Evolutionary conservation across 2,797 vertebrate genomes (phyloP).

Genomic region (Lepilemur ruficaudatus): DNA sequence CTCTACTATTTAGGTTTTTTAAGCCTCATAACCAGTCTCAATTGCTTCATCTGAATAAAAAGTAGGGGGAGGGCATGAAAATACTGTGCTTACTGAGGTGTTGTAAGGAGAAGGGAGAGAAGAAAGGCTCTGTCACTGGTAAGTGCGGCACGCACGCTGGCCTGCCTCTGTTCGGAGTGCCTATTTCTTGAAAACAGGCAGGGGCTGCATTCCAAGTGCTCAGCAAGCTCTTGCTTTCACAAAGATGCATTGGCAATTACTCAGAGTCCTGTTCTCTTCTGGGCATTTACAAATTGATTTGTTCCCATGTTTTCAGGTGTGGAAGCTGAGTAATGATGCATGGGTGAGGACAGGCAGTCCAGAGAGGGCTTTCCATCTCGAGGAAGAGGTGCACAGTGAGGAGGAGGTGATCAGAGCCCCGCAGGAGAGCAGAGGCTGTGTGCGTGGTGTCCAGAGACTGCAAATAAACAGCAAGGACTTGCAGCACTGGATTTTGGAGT

Average conservation of each 20-base stretch:
- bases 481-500: not conserved
- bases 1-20: not conserved
- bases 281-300: slow-evolving; percentile 58
- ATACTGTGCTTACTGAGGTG: not conserved
- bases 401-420: not conserved
- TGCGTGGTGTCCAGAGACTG: not conserved
- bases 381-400: not conserved
- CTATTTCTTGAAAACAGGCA: not conserved
- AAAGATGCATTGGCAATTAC: slow-evolving; percentile 39
- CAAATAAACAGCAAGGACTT: not conserved
- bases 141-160: too few relatives aligned
- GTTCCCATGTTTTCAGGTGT: slow-evolving; percentile 43
- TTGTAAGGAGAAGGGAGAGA: not conserved
- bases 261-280: not conserved
- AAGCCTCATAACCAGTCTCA: not conserved
- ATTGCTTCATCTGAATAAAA: not conserved
- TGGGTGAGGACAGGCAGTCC: not conserved
- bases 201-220: slow-evolving; percentile 23
- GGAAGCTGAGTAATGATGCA: slow-evolving; percentile 5
- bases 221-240: slow-evolving; percentile 35
- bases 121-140: not conserved
- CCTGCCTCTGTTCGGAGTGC: fast-evolving
- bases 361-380: not conserved
- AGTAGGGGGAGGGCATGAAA: not conserved
- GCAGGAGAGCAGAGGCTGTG: not conserved